Conservation (phyloP, 2,797 vertebrate species). For the Cryptoprocta ferox region DNA sequence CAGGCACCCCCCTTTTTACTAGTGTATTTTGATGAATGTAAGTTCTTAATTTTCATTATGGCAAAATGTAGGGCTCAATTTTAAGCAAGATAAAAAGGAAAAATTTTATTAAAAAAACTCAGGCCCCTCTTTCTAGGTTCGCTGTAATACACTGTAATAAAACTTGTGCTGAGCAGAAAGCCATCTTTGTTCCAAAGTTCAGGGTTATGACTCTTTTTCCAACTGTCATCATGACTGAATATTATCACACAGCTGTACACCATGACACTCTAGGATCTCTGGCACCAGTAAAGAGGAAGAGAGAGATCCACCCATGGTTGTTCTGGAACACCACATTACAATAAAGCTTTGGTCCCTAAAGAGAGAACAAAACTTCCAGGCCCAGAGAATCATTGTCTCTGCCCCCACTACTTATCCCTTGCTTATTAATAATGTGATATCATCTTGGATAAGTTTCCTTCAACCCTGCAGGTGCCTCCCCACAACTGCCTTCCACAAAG, state of each 20-base stretch:
- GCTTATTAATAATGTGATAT: not conserved
- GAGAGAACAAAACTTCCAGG: not conserved
- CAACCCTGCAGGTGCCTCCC: not conserved
- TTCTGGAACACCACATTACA: not conserved
- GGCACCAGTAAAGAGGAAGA: not conserved
- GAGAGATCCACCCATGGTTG: not conserved
- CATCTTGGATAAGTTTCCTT: not conserved
- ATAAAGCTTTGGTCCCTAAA: not conserved
- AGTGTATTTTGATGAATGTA: not conserved
- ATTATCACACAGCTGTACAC: not conserved
- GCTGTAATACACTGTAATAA: not conserved
- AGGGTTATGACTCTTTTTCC: not conserved
- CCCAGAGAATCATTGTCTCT: not conserved
- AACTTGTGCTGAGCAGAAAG: not conserved
- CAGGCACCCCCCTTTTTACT: not conserved
- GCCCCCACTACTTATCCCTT: not conserved
- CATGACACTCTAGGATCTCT: not conserved
- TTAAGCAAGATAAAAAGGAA: slow-evolving; percentile 16
- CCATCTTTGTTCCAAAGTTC: not conserved
- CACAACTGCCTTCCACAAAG: not conserved
- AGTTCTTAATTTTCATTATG: not conserved
- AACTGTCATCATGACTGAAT: not conserved
- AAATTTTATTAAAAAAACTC: not conserved
- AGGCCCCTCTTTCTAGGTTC: not conserved
- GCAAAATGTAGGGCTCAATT: not conserved